Conservation (phyloP, 2,888 invertebrate species). For the Trisateles emortualis region DNA sequence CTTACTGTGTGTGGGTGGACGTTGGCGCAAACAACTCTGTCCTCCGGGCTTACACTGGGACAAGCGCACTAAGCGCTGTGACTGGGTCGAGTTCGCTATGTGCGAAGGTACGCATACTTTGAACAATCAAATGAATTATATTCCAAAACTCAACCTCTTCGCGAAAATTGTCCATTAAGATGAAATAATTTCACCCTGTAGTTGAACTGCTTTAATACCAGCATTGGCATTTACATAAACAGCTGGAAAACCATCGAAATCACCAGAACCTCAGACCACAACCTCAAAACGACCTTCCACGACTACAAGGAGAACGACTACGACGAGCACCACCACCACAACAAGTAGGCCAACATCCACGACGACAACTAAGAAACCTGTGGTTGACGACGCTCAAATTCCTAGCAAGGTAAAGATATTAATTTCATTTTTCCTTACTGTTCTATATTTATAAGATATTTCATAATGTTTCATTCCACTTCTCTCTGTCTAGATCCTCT, state of each 20-base stretch:
- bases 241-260: conserved; percentile 62
- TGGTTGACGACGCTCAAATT: conserved; percentile 59
- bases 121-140: neutral
- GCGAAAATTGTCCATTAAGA: no score
- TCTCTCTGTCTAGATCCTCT: no score
- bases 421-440: no score
- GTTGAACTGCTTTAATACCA: no score
- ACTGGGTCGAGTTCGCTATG: conserved; percentile 92
- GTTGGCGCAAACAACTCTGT: conserved; percentile 90
- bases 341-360: conserved; percentile 49
- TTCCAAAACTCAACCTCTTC: neutral
- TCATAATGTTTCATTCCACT: no score
- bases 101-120: conserved; percentile 88
- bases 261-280: conserved; percentile 55
- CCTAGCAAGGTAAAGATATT: conserved; percentile 63
- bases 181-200: neutral
- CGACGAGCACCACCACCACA: conserved; percentile 43
- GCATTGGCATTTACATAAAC: conserved; percentile 14
- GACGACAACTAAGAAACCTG: conserved; percentile 61
- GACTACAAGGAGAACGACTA: conserved; percentile 47
- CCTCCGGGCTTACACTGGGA: conserved; percentile 95
- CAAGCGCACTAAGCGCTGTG: conserved; percentile 89
- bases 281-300: conserved; percentile 48
- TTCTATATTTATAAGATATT: no score
- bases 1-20: conserved; percentile 91